phyloP scores from a whole-genome alignment of 2,113 vertebrate species.

The Ivindomyrus marchei region DNA sequence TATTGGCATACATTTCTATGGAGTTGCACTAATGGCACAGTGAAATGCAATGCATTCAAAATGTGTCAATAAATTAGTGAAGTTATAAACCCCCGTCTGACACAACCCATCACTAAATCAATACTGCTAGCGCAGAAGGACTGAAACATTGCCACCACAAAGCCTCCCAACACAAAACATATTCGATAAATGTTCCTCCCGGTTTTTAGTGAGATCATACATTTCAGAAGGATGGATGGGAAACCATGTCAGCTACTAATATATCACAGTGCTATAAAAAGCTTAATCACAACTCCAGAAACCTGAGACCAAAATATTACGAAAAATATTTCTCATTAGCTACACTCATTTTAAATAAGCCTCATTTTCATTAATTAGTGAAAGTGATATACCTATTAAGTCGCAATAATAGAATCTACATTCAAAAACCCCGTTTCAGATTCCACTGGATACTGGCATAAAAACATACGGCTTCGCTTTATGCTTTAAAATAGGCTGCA shows the following conservation, averaged over 20 bases:
- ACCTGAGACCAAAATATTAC: not conserved
- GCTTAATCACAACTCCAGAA: not conserved
- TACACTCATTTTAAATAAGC: not conserved
- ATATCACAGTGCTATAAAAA: not conserved
- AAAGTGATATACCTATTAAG: not conserved
- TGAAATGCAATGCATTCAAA: not conserved
- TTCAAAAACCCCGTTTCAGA: not conserved
- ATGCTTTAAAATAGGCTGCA: not conserved
- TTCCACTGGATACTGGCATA: not conserved
- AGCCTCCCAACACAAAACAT: not conserved
- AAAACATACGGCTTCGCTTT: not conserved
- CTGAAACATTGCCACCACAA: not conserved
- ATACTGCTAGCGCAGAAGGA: not conserved
- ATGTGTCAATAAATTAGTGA: not conserved
- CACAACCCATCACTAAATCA: not conserved
- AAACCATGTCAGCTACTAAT: not conserved
- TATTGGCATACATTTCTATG: not conserved
- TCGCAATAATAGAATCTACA: not conserved
- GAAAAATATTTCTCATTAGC: not conserved
- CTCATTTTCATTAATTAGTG: not conserved
- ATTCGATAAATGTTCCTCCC: not conserved
- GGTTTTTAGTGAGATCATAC: not conserved
- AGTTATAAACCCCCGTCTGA: not conserved
- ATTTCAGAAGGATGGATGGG: not conserved
- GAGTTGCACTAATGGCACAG: not conserved